Evolutionary conservation across 2,113 vertebrate genomes (phyloP), one percentile per base, ranked within the genome.

Genomic region (Perognathus longimembris): DNA sequence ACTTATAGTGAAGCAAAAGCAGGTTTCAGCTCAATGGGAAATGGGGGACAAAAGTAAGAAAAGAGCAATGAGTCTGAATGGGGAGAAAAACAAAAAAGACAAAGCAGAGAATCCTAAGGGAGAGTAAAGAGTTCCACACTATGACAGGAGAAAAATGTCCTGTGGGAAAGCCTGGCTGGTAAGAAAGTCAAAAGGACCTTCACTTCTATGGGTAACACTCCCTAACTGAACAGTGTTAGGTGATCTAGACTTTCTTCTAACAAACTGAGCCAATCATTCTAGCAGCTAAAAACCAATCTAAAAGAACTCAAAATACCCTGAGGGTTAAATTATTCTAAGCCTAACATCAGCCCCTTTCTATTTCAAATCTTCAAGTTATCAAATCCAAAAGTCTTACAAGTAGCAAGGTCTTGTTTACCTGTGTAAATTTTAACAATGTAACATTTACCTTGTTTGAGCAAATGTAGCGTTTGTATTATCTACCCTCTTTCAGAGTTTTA

Each of bases 291-390:
- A 22, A 42, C 34, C 57, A 63, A 54, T 67, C 4, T 57, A 28
- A 45, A 34, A 70, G 9, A 20, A 70, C 66, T n/a, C 71, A 54
- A 71, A 81, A 90, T 73, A 57, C 54, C 7, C 24, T 18, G 12
- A 83, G 24, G 7, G 15, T 76, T 45, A 69, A 69, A 45, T n/a
- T 78, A 59, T n/a, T 84, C 50, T 38, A 82, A 34, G 24, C 17
- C 50, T 77, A 70, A 81, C 12, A 45, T 40, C 0, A 0, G 34
- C 57, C 42, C 50, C 63, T 89, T 40, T 73, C 15, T 5, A 26
- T 81, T 90, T 90, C 69, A 88, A 90, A 94, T 40, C 34, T 86
- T 83, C 22, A 59, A 66, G 40, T 87, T 21, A 67, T 82, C 75
- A 90, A 85, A 85, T 63, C 57, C 64, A 63, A 64, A 75, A 76